A percentile compares a stretch with the other conserved stretches of the same genome.
These are phyloP conservation scores for Schizopygopsis pylzovi DNA, from an alignment of 2,797 vertebrate species.

Conservation along the genomic window DNA sequence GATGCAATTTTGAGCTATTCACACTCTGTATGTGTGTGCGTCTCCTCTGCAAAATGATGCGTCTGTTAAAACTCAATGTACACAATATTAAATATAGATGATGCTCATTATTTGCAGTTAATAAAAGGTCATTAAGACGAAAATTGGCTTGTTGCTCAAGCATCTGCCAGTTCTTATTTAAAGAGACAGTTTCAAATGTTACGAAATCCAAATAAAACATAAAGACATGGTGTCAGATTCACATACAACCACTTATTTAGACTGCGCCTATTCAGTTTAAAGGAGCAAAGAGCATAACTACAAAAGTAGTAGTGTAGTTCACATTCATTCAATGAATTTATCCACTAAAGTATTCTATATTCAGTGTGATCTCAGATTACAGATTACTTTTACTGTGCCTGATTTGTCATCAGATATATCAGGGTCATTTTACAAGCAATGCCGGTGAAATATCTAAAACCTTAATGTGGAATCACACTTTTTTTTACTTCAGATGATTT, in stretches of 20 bases:
- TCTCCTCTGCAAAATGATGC: constrained; percentile 46
- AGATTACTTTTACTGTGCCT: constrained; percentile 11
- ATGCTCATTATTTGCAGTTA: constrained; percentile 37
- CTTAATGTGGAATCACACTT: background rate
- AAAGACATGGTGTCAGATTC: constrained; percentile 2
- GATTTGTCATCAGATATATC: constrained; percentile 11
- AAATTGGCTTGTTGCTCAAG: background rate
- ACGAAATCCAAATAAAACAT: background rate
- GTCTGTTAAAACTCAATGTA: constrained; percentile 52
- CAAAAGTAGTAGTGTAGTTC: background rate
- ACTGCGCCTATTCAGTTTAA: background rate
- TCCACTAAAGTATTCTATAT: background rate
- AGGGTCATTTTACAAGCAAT: constrained; percentile 32
- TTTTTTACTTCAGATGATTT: background rate
- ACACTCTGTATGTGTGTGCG: background rate
- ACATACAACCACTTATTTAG: constrained; percentile 8
- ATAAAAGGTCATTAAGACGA: constrained; percentile 40
- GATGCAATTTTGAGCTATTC: background rate
- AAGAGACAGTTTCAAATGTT: constrained; percentile 4
- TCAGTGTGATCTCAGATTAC: constrained; percentile 28
- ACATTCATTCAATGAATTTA: constrained; percentile 1
- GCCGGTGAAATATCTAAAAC: background rate
- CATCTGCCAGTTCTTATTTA: constrained; percentile 12
- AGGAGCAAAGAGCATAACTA: constrained; percentile 4
- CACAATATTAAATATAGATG: constrained; percentile 56